phyloP scores from a whole-genome alignment of 2,797 vertebrate genomes.

The Squalus acanthias region DNA sequence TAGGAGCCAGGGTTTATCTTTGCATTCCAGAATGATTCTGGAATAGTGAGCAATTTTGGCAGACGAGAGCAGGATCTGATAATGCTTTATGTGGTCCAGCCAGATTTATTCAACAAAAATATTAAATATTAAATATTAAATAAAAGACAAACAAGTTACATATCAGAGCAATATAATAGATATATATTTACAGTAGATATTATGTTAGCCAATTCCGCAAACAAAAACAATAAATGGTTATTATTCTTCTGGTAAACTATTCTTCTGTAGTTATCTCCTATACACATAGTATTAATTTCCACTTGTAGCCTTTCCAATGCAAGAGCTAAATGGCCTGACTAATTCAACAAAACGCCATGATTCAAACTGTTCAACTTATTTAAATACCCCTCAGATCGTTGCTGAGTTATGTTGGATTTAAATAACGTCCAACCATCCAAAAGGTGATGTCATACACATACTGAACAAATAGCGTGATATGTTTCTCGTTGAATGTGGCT shows the following conservation, averaged over 20 bases:
- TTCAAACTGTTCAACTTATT: not conserved
- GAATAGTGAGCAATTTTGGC: too few relatives aligned
- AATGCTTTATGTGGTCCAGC: too few relatives aligned
- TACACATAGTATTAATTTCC: too few relatives aligned
- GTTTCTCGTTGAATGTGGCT: too few relatives aligned
- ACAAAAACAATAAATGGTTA: not conserved
- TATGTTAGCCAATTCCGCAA: not conserved
- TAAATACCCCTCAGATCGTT: not conserved
- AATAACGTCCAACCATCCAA: not conserved
- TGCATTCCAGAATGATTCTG: too few relatives aligned
- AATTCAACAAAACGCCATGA: not conserved
- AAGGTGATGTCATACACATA: too few relatives aligned
- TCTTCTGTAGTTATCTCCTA: not conserved
- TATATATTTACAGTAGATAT: not conserved
- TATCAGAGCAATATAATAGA: not conserved
- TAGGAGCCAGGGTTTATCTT: too few relatives aligned
- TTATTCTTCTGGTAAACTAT: not conserved
- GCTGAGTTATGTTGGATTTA: not conserved
- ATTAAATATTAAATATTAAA: not conserved
- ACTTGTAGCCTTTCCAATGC: too few relatives aligned
- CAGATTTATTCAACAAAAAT: too few relatives aligned
- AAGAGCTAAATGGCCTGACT: not conserved
- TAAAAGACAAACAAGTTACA: not conserved
- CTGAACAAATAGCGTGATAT: too few relatives aligned
- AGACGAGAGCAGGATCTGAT: too few relatives aligned